Conservation (phyloP, 1,140 invertebrate species). For the Drosophila virilis region DNA sequence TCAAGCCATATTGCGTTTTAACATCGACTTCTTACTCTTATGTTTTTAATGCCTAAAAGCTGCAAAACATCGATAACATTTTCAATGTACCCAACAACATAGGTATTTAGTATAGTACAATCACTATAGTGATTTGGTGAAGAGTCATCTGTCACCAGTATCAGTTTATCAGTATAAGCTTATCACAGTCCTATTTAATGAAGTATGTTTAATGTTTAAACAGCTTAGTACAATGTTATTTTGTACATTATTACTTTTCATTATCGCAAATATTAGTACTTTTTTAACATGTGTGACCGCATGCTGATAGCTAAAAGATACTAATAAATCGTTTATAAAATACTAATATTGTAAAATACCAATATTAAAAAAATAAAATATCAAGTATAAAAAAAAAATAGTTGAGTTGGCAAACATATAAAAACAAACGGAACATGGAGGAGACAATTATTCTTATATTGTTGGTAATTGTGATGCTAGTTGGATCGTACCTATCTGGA, state of each 20-base stretch:
- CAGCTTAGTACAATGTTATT: too few relatives aligned
- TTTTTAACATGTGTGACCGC: background rate
- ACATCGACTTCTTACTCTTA: constrained; percentile 1
- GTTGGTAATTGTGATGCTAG: constrained; percentile 95
- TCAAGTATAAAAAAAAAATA: constrained; percentile 7
- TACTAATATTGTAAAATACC: background rate
- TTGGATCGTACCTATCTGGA: constrained; percentile 97
- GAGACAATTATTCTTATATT: constrained; percentile 92
- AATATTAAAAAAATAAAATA: too few relatives aligned
- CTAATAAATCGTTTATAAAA: background rate
- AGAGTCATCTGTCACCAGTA: background rate
- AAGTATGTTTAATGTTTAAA: too few relatives aligned
- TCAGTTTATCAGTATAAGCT: too few relatives aligned
- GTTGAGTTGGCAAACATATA: constrained; percentile 64
- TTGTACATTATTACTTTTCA: background rate
- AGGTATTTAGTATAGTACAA: too few relatives aligned
- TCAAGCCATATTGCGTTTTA: background rate
- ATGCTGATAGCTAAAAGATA: background rate
- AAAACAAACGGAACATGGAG: constrained; percentile 85
- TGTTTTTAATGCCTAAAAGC: constrained; percentile 15
- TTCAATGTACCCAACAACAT: background rate
- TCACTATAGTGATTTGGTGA: background rate
- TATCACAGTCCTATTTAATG: too few relatives aligned
- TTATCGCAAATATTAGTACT: background rate
- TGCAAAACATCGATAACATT: constrained; percentile 3